Conservation (phyloP, 2,888 invertebrate genomes). For the Merodon equestris region DNA sequence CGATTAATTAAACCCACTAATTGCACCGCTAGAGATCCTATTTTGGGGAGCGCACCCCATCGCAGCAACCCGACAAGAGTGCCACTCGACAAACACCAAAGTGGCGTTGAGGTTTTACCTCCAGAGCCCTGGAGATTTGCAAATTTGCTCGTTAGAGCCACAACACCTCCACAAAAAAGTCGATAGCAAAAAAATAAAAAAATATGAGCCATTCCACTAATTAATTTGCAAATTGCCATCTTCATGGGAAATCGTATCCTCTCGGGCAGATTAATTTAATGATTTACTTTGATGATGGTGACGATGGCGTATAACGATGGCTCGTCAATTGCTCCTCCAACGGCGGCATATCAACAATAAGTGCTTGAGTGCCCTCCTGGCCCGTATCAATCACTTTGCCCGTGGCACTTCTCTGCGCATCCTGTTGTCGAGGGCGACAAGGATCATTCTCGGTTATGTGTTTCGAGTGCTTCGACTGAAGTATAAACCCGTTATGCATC, state of each 20-base stretch:
- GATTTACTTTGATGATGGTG: constrained; percentile 56
- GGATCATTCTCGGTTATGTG: constrained; percentile 10
- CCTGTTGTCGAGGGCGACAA: constrained; percentile 43
- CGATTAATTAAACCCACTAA: constrained; percentile 66
- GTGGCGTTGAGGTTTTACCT: constrained; percentile 64
- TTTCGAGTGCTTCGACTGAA: too few species aligned
- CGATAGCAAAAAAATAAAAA: neutral
- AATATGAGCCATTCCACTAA: constrained; percentile 48
- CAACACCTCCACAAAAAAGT: constrained; percentile 37
- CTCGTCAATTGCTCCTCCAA: constrained; percentile 30
- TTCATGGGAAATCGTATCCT: constrained; percentile 56
- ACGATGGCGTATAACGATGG: too few species aligned
- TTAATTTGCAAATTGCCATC: constrained; percentile 64
- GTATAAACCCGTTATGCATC: constrained; percentile 12
- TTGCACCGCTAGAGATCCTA: constrained; percentile 61
- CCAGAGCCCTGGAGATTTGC: constrained; percentile 50
- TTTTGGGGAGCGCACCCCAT: constrained; percentile 8
- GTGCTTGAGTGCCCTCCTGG: neutral
- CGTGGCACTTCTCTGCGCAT: constrained; percentile 48
- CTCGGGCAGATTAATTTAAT: constrained; percentile 69
- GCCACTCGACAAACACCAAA: constrained; percentile 55
- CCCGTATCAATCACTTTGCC: constrained; percentile 45
- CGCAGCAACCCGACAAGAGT: neutral
- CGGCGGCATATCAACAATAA: constrained; percentile 1
- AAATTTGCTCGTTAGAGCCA: constrained; percentile 57